Conservation (phyloP, 2,797 vertebrate species). For the Sparus aurata region DNA sequence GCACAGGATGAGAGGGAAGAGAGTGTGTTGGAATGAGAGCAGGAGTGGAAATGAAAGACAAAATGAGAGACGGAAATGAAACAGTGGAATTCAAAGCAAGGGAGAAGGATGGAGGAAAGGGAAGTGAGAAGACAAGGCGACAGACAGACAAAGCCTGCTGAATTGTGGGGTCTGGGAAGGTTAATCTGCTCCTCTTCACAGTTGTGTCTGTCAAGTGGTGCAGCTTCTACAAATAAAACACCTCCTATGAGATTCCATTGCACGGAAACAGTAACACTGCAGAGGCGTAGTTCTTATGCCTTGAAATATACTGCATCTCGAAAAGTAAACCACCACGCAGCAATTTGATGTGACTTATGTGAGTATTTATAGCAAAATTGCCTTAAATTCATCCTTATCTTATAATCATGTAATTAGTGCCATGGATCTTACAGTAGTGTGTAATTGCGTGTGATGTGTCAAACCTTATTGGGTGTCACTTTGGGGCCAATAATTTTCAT, state of each 20-base stretch:
- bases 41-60: constrained; percentile 31
- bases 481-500: constrained; percentile 7
- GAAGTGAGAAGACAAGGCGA: constrained; percentile 21
- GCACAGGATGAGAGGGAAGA: constrained; percentile 43
- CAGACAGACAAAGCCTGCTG: constrained; percentile 20
- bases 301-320: constrained; percentile 30
- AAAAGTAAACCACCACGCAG: constrained; percentile 28
- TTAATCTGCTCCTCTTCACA: constrained; percentile 64
- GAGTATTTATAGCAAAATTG: constrained; percentile 14
- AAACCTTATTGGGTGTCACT: constrained; percentile 12
- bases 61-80: constrained; percentile 39
- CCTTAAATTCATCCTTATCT: constrained; percentile 8
- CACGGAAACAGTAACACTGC: constrained; percentile 50
- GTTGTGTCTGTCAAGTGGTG: constrained; percentile 58
- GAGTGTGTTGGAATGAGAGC: constrained; percentile 30
- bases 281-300: constrained; percentile 18
- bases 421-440: constrained; percentile 11
- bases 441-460: constrained; percentile 17
- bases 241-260: constrained; percentile 53
- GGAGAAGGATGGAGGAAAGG: constrained; percentile 12
- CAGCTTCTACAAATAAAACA: constrained; percentile 59
- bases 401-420: constrained; percentile 22
- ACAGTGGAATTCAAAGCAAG: constrained; percentile 40
- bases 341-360: constrained; percentile 16
- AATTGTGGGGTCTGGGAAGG: constrained; percentile 50